These are phyloP conservation scores for Tuta absoluta DNA, from an alignment of 2,888 invertebrate species.

Conservation along the genomic window DNA sequence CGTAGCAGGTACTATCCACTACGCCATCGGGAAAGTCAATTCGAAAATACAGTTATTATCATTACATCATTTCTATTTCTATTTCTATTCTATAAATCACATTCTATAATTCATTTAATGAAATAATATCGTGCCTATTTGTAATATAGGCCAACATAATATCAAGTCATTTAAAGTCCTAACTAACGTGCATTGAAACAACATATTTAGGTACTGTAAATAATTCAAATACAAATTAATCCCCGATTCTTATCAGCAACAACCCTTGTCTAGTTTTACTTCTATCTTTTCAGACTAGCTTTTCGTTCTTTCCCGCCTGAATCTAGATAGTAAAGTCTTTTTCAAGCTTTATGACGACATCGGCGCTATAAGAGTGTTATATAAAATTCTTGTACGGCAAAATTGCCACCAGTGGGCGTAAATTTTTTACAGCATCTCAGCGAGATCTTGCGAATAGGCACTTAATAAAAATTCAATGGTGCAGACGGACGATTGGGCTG, in stretches of 20 bases:
- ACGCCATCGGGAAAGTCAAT: too few relatives aligned
- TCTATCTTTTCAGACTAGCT: not conserved
- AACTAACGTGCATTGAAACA: not conserved
- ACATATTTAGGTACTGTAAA: not conserved
- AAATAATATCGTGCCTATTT: too few relatives aligned
- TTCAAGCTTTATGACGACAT: slow-evolving; percentile 57
- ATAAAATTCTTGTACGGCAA: slow-evolving; percentile 58
- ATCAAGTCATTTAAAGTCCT: too few relatives aligned
- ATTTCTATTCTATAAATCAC: too few relatives aligned
- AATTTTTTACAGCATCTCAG: slow-evolving; percentile 56
- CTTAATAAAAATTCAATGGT: slow-evolving; percentile 60
- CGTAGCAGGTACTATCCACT: too few relatives aligned
- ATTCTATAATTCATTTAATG: too few relatives aligned
- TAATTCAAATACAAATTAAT: too few relatives aligned
- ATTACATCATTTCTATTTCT: too few relatives aligned
- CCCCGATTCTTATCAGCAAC: too few relatives aligned
- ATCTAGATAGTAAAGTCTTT: slow-evolving; percentile 48
- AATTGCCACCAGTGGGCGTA: slow-evolving; percentile 58
- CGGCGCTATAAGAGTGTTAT: slow-evolving; percentile 53
- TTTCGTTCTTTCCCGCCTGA: slow-evolving; percentile 26
- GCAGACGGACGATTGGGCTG: slow-evolving; percentile 46
- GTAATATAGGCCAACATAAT: too few relatives aligned
- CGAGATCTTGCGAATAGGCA: slow-evolving; percentile 52
- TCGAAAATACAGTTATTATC: too few relatives aligned
- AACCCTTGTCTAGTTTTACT: too few relatives aligned